Conservation (phyloP, 2,888 invertebrate genomes). For the Carcina quercana region DNA sequence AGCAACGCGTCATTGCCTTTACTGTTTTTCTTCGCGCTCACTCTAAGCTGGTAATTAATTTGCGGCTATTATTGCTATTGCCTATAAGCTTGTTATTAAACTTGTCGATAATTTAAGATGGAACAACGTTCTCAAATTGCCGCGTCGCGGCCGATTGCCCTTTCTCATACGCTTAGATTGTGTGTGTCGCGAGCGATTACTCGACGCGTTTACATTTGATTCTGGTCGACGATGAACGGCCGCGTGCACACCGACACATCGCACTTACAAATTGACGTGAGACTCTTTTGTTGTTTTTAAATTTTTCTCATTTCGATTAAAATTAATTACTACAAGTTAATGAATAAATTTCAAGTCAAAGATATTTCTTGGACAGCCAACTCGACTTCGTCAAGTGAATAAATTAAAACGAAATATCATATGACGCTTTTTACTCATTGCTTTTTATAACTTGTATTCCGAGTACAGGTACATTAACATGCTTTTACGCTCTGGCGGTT, state of each 20-base stretch:
- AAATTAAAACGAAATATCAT: conserved; percentile 34
- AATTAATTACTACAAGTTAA: no score
- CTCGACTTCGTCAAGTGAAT: conserved; percentile 27
- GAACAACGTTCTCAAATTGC: conserved; percentile 64
- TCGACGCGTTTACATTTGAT: conserved; percentile 44
- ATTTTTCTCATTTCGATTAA: no score
- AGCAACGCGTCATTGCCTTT: conserved; percentile 42
- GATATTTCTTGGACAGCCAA: conserved; percentile 22
- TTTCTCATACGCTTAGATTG: conserved; percentile 51
- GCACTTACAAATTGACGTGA: conserved; percentile 39
- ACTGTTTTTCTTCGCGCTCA: conserved; percentile 54
- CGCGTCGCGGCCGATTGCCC: conserved; percentile 54
- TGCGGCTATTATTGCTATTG: conserved; percentile 61
- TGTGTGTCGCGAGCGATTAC: conserved; percentile 47
- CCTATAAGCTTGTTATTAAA: conserved; percentile 64
- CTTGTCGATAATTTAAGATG: conserved; percentile 69
- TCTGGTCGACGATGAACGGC: conserved; percentile 52
- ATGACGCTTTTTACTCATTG: conserved; percentile 37
- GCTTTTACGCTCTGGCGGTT: conserved; percentile 45
- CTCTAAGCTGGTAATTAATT: conserved; percentile 58
- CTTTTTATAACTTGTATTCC: conserved; percentile 33
- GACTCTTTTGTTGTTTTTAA: background rate
- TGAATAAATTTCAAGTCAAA: no score
- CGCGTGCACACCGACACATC: conserved; percentile 38
- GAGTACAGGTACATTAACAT: conserved; percentile 52